Conservation (phyloP, 2,797 vertebrate species). For the Cottoperca gobio region DNA sequence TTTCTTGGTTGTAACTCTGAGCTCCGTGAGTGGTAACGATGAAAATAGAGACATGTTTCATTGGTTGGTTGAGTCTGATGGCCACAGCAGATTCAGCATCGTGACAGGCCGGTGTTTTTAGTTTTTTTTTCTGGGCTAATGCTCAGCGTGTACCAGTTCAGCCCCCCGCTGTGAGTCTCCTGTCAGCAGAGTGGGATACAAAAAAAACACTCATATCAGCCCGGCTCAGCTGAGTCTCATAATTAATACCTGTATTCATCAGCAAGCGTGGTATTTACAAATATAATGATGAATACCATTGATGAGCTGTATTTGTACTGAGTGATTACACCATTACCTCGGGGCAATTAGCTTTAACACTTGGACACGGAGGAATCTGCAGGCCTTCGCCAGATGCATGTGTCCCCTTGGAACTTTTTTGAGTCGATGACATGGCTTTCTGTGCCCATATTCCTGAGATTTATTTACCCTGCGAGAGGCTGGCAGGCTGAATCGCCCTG, state of each 20-base stretch:
- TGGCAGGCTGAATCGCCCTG: slow-evolving; percentile 69
- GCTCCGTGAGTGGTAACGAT: neutral
- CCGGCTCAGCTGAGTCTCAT: slow-evolving; percentile 23
- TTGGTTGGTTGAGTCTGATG: slow-evolving; percentile 14
- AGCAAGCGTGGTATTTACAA: slow-evolving; percentile 68
- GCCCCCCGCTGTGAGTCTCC: slow-evolving; percentile 30
- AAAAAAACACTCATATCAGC: slow-evolving; percentile 35
- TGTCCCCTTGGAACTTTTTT: slow-evolving; percentile 52
- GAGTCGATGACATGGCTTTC: slow-evolving; percentile 62
- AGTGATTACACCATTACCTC: slow-evolving; percentile 67
- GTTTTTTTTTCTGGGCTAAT: slow-evolving; percentile 36
- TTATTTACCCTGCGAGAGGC: slow-evolving; percentile 75
- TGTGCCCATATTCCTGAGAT: slow-evolving; percentile 72
- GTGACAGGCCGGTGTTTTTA: slow-evolving; percentile 16
- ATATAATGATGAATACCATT: slow-evolving; percentile 53
- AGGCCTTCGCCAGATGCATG: slow-evolving; percentile 52
- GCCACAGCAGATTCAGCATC: neutral
- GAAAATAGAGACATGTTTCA: neutral
- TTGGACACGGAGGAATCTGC: slow-evolving; percentile 23
- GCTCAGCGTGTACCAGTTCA: slow-evolving; percentile 15
- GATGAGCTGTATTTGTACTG: slow-evolving; percentile 51
- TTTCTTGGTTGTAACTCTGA: slow-evolving; percentile 1
- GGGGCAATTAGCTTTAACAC: slow-evolving; percentile 59
- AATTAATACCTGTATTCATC: slow-evolving; percentile 57
- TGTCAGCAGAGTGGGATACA: slow-evolving; percentile 7